Base-by-base conservation (phyloP, 2,797 vertebrate genomes). In the Melanotaenia trifasciata region DNA sequence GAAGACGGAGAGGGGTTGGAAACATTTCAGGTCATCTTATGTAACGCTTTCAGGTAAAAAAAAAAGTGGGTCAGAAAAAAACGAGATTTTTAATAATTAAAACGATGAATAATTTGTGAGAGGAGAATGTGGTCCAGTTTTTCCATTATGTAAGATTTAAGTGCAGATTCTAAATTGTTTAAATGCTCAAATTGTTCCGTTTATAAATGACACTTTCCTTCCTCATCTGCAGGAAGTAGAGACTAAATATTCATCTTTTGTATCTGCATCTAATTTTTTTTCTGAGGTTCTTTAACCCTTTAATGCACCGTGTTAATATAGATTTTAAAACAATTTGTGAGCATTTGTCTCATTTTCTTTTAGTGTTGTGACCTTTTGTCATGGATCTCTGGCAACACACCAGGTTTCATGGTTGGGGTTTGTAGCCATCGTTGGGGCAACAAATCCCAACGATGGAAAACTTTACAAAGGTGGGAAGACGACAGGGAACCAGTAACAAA, bases 81-180 rank as follows among this genome's bases (percentile, higher is more conserved):
- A 61, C 30, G 86, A 70, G 90, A 88, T 86, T 74, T 89, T 87
- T 90, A 75, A 89, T 86, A 75, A 64, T 67, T 45, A 36, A 36
- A 68, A 45, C 53, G 64, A 87, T 93, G 50, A 92, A 91, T 91
- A 72, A 92, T 90, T 89, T 81, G 16, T 88, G 59, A 70, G 58
- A 70, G 13, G 60, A 81, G 73, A 88, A 78, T 68, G 83, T 58
- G 73, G 5, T 66, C 79, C 74, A 69, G 72, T 78, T 84, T 87
- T 80, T 75, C 67, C 45, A 70, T 91, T 85, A 87, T 72, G 79
- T 74, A 91, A 90, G 76, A 81, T 22, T 63, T 63, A 64, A 84
- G 83, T 35, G 79, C 80, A 66, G 70, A 64, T 79, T 84, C 80
- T 74, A 86, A 87, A 81, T 82, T 81, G 79, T 26, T 82, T 72